Conservation (phyloP, 2,888 invertebrate genomes). For the Periphyllus acericola region DNA sequence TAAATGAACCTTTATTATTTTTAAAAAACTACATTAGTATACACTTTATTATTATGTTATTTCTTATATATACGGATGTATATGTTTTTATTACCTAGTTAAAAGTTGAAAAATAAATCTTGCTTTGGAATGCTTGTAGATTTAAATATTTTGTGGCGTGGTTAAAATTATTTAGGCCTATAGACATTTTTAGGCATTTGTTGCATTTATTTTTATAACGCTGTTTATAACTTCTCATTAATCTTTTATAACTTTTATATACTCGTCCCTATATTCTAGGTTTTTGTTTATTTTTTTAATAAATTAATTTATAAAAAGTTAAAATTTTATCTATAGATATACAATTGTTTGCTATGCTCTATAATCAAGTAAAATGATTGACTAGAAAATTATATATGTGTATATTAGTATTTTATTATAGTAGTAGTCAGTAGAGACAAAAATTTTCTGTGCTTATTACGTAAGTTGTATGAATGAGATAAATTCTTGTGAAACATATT, state of each 20-base stretch:
- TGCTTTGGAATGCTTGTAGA: not conserved
- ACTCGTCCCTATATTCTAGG: not conserved
- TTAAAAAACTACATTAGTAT: not conserved
- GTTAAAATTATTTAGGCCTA: not conserved
- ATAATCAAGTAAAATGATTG: not conserved
- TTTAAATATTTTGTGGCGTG: not conserved
- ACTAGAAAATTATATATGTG: not conserved
- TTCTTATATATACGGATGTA: too few species aligned
- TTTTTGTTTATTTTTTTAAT: not conserved
- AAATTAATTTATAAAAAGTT: not conserved
- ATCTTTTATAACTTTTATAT: too few species aligned
- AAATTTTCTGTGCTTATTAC: not conserved
- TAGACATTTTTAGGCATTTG: not conserved
- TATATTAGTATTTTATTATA: not conserved
- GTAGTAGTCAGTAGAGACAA: not conserved
- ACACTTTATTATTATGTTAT: not conserved
- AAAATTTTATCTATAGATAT: too few species aligned
- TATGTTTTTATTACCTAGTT: not conserved
- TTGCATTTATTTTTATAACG: not conserved
- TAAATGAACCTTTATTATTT: not conserved
- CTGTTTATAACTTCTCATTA: not conserved
- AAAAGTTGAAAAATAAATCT: not conserved
- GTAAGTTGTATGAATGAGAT: not conserved
- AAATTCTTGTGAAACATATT: not conserved
- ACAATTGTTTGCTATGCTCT: not conserved